A percentile compares a stretch with the other conserved stretches of the same genome.
Conservation (phyloP, 1,140 invertebrate genomes). For the Euborellia annulipes region DNA sequence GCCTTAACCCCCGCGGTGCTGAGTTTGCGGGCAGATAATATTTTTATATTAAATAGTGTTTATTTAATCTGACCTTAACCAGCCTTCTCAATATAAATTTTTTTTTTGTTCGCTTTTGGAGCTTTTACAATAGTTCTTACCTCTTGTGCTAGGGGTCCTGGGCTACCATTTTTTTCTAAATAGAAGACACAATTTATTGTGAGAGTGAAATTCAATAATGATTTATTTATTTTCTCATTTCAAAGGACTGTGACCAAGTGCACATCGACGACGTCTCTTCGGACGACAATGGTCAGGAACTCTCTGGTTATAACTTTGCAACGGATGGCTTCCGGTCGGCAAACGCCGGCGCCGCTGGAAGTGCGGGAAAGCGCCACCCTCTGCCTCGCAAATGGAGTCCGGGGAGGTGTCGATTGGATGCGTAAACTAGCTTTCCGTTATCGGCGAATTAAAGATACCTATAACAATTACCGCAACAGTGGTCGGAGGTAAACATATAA, state of each 20-base stretch:
- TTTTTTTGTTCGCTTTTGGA: no score
- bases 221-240: slow-evolving; percentile 15
- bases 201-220: slow-evolving; percentile 3
- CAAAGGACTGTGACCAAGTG: slow-evolving; percentile 90
- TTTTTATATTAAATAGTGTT: no score
- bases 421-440: slow-evolving; percentile 91
- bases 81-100: no score
- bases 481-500: slow-evolving; percentile 47
- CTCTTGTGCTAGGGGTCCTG: no score
- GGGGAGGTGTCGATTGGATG: slow-evolving; percentile 96
- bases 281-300: slow-evolving; percentile 93
- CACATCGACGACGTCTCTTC: slow-evolving; percentile 95
- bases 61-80: no score
- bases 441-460: slow-evolving; percentile 89
- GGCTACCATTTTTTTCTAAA: slow-evolving; percentile 8
- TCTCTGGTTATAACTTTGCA: slow-evolving; percentile 89
- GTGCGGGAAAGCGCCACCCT: slow-evolving; percentile 34
- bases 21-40: no score
- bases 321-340: slow-evolving; percentile 71
- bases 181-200: slow-evolving; percentile 1
- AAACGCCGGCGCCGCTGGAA: slow-evolving; percentile 32
- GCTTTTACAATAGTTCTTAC: no score
- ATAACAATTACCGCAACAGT: slow-evolving; percentile 80
- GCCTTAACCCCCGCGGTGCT: no score
- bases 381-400: slow-evolving; percentile 61